Base-by-base conservation (phyloP, 2,797 vertebrate species). In the Pelochelys cantorii region DNA sequence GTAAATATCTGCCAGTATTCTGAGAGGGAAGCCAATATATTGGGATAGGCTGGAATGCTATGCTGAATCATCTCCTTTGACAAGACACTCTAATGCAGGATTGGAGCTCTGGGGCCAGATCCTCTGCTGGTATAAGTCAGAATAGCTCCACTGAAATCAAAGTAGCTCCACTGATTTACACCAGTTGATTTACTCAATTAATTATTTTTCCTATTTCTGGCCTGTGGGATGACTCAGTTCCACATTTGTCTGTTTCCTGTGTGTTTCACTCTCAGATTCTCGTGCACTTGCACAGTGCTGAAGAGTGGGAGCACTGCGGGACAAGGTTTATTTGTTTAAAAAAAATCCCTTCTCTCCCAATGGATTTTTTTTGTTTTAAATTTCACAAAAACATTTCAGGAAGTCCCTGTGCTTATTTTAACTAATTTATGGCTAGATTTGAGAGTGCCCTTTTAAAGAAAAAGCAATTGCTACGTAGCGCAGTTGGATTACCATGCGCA, bases 401-500 rank as follows among this genome's bases (percentile, higher is more conserved):
- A 68, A 79, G 65, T 75, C 84, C 37, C 48, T 56, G 91, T 59
- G 87, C 65, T 85, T 75, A 80, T 62, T 78, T 87, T 80, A 95
- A 84, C 60, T 88, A 79, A 94, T 90, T 89, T 86, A 84, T 60
- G 59, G 59, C 15, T 79, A 90, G 60, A 13, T 31, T 57, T 37
- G 57, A 83, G 68, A 84, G 94, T 87, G 53, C 22, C 29, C 57
- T 59, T 34, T 5, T 78, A 62, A 53, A 79, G n/a, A n/a, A 65
- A 87, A 87, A 96, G 87, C 11, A 90, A 42, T 1, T 77, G 59
- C 37, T 82, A 22, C 34, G 59, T 56, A 86, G 56, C 22, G 25
- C 2, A 88, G 68, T 53, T 91, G 85, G 85, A 83, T 94, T 90
- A 92, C 29, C 84, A 68, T 91, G 82, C 88, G 78, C 77, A 97